Evolutionary conservation across 2,888 invertebrate species (phyloP), one percentile per base, ranked within the genome.

Genomic region (Choreutis nemorana): DNA sequence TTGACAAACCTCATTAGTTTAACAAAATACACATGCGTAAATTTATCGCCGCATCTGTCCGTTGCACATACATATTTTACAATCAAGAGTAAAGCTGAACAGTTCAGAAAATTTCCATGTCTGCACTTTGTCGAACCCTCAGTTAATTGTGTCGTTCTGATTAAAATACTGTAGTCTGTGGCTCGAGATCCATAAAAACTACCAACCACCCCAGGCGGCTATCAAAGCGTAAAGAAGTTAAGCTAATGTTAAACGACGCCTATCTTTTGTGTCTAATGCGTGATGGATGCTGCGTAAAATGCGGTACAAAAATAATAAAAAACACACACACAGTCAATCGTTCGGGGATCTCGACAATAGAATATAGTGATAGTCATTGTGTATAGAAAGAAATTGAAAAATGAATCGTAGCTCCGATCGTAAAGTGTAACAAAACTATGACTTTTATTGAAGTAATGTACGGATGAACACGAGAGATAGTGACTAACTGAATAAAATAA

Each of bases 181-280:
- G 41, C 36, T 34, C 33, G 35, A 30, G 40, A 35, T 29, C 18
- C 31, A 38, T 45, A 40, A 29, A 51, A 40, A 36, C 34, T 34
- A 29, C 41, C 41, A 34, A 16, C 34, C 59, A 49, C 66, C 63
- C 63, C 55, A 55, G 55, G 55, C 51, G 50, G 55, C 51, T 63
- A 75, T 77, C 61, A 77, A 77, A 77, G 59, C 77, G 75, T 77
- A 72, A 75, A 73, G 73, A 75, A 77, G 75, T 77, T 73, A 73
- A 71, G 65, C 66, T 70, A 73, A 75, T 73, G 72, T 71, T 67
- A 70, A 72, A 66, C 60, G 73, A 71, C 67, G 73, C 71, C 66
- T 65, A 72, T 72, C 77, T 70, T 73, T 77, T 77, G 75, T 73
- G 58, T 56, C 55, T 64, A 71, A 71, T 66, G 60, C 56, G 57